phyloP scores from a whole-genome alignment of 2,113 vertebrate species.

The Amblyopsis rosae region DNA sequence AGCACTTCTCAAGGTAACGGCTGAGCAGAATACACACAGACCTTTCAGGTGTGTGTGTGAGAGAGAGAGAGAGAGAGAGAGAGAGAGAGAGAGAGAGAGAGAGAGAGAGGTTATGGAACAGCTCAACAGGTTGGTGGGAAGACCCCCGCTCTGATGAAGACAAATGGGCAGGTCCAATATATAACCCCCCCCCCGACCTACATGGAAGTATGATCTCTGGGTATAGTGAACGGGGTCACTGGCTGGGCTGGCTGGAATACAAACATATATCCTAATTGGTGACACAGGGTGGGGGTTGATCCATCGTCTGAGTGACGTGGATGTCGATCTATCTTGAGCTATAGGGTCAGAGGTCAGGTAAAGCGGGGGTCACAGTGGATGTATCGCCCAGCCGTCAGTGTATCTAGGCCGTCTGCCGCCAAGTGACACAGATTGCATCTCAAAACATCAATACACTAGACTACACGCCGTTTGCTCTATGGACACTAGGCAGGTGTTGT shows the following conservation, averaged over 20 bases:
- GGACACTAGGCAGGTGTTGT: background rate
- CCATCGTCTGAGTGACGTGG: constrained; percentile 52
- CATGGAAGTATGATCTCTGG: constrained; percentile 58
- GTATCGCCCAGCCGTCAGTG: constrained; percentile 56
- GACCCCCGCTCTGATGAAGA: constrained; percentile 77
- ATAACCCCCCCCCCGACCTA: constrained; percentile 59
- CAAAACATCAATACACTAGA: constrained; percentile 36
- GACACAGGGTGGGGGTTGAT: constrained; percentile 52
- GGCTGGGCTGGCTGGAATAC: constrained; percentile 50
- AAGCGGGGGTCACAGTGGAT: constrained; percentile 55
- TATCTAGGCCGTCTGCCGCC: constrained; percentile 46
- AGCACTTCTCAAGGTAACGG: constrained; percentile 39
- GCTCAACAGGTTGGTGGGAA: constrained; percentile 43
- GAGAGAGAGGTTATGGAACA: constrained; percentile 36
- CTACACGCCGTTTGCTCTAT: constrained; percentile 13
- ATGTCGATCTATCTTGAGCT: constrained; percentile 63
- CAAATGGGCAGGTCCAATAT: constrained; percentile 70
- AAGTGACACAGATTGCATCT: constrained; percentile 18
- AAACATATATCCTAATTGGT: constrained; percentile 73
- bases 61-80: background rate
- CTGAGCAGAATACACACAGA: constrained; percentile 57
- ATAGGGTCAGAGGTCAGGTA: constrained; percentile 69
- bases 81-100: constrained; percentile 45
- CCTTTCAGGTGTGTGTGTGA: constrained; percentile 24
- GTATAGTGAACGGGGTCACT: constrained; percentile 18